Evolutionary conservation across 1,140 invertebrate species (phyloP).

Genomic region (Paralvinella palmiformis): DNA sequence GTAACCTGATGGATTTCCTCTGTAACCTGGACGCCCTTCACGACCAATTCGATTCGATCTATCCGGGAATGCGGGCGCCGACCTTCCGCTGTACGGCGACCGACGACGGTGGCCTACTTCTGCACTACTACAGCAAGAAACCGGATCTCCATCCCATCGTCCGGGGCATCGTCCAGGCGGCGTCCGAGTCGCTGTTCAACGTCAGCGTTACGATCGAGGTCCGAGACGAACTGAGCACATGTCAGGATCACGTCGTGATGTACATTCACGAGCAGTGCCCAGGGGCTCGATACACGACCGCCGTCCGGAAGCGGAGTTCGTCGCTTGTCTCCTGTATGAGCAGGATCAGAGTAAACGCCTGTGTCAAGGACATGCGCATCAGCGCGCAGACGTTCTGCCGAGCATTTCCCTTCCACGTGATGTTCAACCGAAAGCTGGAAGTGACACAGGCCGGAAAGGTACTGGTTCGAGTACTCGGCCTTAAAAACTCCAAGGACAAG

Average conservation of each 20-base stretch:
- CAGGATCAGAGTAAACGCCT: background rate
- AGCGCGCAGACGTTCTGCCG: constrained; percentile 84
- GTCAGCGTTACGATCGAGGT: constrained; percentile 84
- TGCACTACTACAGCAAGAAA: constrained; percentile 33
- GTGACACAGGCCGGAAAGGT: constrained; percentile 77
- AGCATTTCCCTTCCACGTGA: constrained; percentile 86
- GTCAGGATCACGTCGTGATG: too few species aligned
- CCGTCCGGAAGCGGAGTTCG: constrained; percentile 5
- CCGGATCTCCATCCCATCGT: constrained; percentile 30
- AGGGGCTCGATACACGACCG: too few species aligned
- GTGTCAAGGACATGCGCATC: constrained; percentile 40
- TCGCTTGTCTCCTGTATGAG: background rate
- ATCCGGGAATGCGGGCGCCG: constrained; percentile 27
- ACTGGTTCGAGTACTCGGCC: constrained; percentile 72
- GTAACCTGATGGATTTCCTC: constrained; percentile 15
- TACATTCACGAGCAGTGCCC: background rate
- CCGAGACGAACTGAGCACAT: too few species aligned
- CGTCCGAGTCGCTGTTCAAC: constrained; percentile 80
- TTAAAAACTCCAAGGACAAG: constrained; percentile 54
- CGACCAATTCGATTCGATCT: constrained; percentile 18
- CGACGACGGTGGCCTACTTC: constrained; percentile 52
- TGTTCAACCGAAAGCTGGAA: constrained; percentile 77
- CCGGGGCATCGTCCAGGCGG: constrained; percentile 50
- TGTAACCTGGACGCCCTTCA: constrained; percentile 18
- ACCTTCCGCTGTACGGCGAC: constrained; percentile 32